phyloP scores from a whole-genome alignment of 2,888 invertebrate genomes.

The Tiliacea citrago region DNA sequence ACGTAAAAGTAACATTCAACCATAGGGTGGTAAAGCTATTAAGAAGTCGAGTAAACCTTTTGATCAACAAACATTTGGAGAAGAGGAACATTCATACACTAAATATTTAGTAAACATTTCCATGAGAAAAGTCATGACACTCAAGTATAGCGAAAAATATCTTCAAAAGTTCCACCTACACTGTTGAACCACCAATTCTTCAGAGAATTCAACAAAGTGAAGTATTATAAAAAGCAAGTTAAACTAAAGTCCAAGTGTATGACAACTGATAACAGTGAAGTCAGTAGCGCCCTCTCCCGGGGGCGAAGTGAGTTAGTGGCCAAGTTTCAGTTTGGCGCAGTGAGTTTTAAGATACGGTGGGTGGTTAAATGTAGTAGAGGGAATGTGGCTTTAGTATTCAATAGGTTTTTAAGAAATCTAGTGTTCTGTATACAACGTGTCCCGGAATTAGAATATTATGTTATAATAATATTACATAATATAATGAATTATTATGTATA shows the following conservation, averaged over 20 bases:
- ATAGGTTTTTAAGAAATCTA: neutral
- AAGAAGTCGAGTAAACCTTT: too few species aligned
- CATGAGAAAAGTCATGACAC: neutral
- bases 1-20: too few species aligned
- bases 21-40: too few species aligned
- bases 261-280: slow-evolving; percentile 83
- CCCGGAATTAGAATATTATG: too few species aligned
- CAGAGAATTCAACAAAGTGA: slow-evolving; percentile 46
- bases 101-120: neutral
- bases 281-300: slow-evolving; percentile 60
- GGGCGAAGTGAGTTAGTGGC: slow-evolving; percentile 75
- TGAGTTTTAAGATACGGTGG: slow-evolving; percentile 31
- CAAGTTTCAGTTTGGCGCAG: slow-evolving; percentile 64
- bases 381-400: slow-evolving; percentile 18
- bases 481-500: too few species aligned
- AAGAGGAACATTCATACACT: neutral
- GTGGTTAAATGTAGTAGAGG: slow-evolving; percentile 12
- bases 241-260: slow-evolving; percentile 83
- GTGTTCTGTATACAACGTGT: neutral
- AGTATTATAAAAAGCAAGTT: slow-evolving; percentile 69
- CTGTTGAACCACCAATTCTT: slow-evolving; percentile 26
- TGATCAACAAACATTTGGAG: too few species aligned
- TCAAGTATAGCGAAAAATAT: neutral
- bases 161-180: neutral
- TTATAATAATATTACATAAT: too few species aligned